Base-by-base conservation (phyloP, 2,797 vertebrate species). In the Sebastes oblongus region DNA sequence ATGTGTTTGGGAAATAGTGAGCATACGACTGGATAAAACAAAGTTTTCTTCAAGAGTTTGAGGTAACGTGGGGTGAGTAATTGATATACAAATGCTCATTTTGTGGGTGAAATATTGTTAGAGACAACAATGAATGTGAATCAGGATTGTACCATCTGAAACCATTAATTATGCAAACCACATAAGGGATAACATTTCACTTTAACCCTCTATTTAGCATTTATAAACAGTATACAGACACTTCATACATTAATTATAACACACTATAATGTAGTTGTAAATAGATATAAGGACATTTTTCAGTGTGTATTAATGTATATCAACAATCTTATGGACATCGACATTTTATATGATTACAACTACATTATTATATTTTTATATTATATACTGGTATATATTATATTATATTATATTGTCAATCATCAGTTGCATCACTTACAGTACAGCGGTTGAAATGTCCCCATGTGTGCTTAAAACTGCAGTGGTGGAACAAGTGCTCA, bases 151-250 rank as follows among this genome's bases (percentile, higher is more conserved):
- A 54, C 32, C 72, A 61, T 77, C 56, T 81, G 79, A 80, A 78
- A 52, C n/a, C 4, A 77, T 78, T 66, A 77, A 83, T 87, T 66
- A 87, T 85, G 70, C 62, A 83, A 73, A 50, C 24, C 34, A 60
- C 50, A 75, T 29, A 29, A 42, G 11, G 46, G 30, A 29, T 27
- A 24, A 34, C 9, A 62, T 58, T 86, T 59, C 32, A 66, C 25
- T 55, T 16, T 61, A 8, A 14, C 4, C 1, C 22, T 3, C 5
- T 16, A 50, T 58, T 30, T 29, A 12, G 30, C 3, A 29, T 58
- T 72, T 20, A 20, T 46, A 50, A 60, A 25, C n/a, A 32, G 18
- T 16, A 10, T 59, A 4, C 1, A 60, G 39, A 52, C 13, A 56
- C 12, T 30, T 39, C 5, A 56, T 22, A 29, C 2, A 66, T 58